Conservation (phyloP, 2,113 vertebrate species). For the Todiramphus chloris region DNA sequence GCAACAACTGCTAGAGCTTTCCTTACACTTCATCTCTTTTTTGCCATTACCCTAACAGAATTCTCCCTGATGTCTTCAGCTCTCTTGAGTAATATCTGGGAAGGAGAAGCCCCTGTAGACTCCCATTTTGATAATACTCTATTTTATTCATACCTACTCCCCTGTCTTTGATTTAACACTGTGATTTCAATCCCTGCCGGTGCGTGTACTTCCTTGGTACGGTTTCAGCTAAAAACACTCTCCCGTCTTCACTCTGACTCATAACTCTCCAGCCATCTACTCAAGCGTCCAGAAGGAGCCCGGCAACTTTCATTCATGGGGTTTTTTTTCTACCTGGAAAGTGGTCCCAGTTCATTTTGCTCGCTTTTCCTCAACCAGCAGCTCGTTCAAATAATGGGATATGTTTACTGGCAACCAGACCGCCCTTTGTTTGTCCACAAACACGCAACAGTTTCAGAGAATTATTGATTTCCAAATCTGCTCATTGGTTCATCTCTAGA, state of each 20-base stretch:
- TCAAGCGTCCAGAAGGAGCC: background rate
- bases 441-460: background rate
- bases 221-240: background rate
- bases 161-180: background rate
- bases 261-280: background rate
- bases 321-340: background rate
- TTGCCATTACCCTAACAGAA: background rate
- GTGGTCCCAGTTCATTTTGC: fast-evolving
- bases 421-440: background rate
- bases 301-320: background rate
- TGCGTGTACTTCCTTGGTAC: background rate
- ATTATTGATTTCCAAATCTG: background rate
- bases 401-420: too few species aligned
- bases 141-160: background rate
- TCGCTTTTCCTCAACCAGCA: background rate
- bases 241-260: background rate
- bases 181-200: background rate
- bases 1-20: background rate
- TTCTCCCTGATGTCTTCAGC: background rate
- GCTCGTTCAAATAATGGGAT: background rate
- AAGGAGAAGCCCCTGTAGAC: fast-evolving
- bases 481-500: background rate
- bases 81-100: background rate
- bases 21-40: background rate
- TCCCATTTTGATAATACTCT: fast-evolving